Evolutionary conservation across 1,140 invertebrate genomes (phyloP).

Genomic region (Linepithema humile): DNA sequence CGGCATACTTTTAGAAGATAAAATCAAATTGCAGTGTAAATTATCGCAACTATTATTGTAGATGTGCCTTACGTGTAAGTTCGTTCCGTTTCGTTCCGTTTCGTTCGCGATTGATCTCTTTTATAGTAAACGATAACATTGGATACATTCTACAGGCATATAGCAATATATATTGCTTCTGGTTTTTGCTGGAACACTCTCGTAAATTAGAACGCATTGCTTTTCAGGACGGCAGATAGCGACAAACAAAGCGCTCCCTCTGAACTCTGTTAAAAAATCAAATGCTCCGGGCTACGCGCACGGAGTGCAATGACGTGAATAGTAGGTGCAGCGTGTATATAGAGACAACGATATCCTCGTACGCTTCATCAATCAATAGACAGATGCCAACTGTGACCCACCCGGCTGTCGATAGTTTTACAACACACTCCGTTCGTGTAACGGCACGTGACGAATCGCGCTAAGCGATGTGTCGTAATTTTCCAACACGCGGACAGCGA

Average conservation of each 20-base stretch:
- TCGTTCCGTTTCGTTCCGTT: no score
- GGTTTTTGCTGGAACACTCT: slow-evolving; percentile 6
- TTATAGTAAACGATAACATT: no score
- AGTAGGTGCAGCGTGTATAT: background rate
- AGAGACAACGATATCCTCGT: slow-evolving; percentile 37
- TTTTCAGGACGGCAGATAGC: background rate
- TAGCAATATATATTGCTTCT: background rate
- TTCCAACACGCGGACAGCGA: background rate
- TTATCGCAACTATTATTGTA: background rate
- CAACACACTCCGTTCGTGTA: slow-evolving; percentile 19
- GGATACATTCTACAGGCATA: no score
- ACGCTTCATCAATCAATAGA: slow-evolving; percentile 45
- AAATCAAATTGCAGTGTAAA: background rate
- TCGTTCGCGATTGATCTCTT: no score
- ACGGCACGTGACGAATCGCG: background rate
- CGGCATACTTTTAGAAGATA: background rate
- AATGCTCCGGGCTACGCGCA: background rate
- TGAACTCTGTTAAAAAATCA: slow-evolving; percentile 44
- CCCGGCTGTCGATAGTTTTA: slow-evolving; percentile 37
- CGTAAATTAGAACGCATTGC: slow-evolving; percentile 35
- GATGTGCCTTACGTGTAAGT: background rate
- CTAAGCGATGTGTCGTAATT: slow-evolving; percentile 21
- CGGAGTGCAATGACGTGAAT: slow-evolving; percentile 19
- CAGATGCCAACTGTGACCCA: slow-evolving; percentile 43
- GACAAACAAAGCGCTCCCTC: slow-evolving; percentile 8